Conservation (phyloP, 2,797 vertebrate species). For the Bradypus variegatus region DNA sequence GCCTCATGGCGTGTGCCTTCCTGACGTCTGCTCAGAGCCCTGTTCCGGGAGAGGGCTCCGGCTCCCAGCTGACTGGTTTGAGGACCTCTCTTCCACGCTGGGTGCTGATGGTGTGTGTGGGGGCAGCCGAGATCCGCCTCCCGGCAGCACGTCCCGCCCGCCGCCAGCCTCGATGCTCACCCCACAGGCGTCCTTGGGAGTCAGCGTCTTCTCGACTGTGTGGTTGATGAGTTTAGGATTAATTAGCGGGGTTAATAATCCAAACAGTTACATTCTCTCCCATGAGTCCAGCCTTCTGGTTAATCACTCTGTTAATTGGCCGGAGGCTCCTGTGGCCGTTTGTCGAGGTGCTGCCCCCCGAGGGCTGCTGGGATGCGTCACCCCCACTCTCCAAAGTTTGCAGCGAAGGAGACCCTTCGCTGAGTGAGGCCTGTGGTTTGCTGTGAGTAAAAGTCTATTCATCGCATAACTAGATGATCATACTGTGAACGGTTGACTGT, state of each 20-base stretch:
- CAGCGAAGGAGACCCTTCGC: conserved; percentile 53
- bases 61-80: no score
- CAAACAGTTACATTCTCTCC: conserved; percentile 74
- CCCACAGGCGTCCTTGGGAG: conserved; percentile 60
- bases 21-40: no score
- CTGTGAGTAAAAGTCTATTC: conserved; percentile 63
- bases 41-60: no score
- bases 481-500: no score
- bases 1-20: no score
- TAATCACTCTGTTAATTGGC: conserved; percentile 76
- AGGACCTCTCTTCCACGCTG: no score
- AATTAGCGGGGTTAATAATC: conserved; percentile 77
- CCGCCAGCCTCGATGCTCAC: conserved; percentile 33
- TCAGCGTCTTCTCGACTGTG: conserved; percentile 60
- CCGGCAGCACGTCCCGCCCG: no score
- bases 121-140: no score
- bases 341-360: conserved; percentile 67
- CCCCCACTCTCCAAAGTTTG: conserved; percentile 47
- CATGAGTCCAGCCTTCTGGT: conserved; percentile 72
- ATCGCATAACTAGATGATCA: no score
- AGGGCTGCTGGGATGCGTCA: conserved; percentile 59
- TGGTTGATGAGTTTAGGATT: conserved; percentile 70
- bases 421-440: conserved; percentile 43
- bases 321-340: conserved; percentile 72
- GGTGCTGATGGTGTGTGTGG: no score